Evolutionary conservation across 2,888 invertebrate genomes (phyloP).

Genomic region (Drosophila colorata): DNA sequence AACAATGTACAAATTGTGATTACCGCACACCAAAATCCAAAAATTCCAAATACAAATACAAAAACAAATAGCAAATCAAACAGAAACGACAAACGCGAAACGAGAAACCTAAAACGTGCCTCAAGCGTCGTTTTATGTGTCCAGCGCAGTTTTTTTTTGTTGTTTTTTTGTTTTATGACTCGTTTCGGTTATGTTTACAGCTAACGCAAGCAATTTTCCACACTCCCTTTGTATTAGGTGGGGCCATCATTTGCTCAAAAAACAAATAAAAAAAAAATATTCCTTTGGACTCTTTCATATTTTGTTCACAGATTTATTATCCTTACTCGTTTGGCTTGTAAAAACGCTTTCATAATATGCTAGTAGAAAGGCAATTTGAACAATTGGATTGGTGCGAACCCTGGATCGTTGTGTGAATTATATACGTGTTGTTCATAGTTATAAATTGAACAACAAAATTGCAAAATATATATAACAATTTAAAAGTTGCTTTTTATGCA

Average conservation of each 20-base stretch:
- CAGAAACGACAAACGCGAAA: slow-evolving; percentile 11
- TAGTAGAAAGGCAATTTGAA: neutral
- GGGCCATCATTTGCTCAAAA: slow-evolving; percentile 21
- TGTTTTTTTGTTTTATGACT: slow-evolving; percentile 29
- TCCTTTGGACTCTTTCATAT: slow-evolving; percentile 16
- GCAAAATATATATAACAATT: too few species aligned
- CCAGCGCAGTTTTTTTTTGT: slow-evolving; percentile 45
- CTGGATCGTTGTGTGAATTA: too few species aligned
- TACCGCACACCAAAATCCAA: slow-evolving; percentile 55
- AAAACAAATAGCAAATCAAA: slow-evolving; percentile 27
- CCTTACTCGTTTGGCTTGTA: neutral
- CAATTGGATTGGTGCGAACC: neutral
- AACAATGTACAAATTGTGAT: slow-evolving; percentile 62
- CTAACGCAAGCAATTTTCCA: slow-evolving; percentile 64
- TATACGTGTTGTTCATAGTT: too few species aligned
- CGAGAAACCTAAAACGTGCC: slow-evolving; percentile 47
- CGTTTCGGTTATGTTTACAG: slow-evolving; percentile 43
- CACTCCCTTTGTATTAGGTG: slow-evolving; percentile 23
- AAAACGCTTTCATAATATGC: neutral
- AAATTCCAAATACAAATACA: slow-evolving; percentile 30
- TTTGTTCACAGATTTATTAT: slow-evolving; percentile 12
- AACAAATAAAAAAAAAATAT: slow-evolving; percentile 5
- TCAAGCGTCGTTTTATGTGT: slow-evolving; percentile 69
- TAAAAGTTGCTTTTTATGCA: too few species aligned
- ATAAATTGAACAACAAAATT: too few species aligned